Evolutionary conservation across 2,888 invertebrate species (phyloP).

Genomic region (Smittia sp.): DNA sequence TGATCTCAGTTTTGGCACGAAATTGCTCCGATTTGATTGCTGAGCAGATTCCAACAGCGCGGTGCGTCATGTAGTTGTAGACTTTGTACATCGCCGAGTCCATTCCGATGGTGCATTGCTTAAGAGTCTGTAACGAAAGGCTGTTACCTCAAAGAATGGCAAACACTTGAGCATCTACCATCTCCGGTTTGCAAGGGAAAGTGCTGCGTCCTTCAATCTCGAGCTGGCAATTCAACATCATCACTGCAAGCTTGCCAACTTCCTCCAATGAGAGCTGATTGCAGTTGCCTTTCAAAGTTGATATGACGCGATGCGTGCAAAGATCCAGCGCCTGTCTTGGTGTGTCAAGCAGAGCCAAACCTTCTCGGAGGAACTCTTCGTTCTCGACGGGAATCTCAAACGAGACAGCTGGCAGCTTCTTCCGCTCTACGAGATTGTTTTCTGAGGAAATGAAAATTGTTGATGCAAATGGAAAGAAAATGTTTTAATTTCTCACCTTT

Average conservation of each 20-base stretch:
- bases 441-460: not conserved
- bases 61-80: slow-evolving; percentile 66
- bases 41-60: slow-evolving; percentile 67
- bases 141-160: slow-evolving; percentile 40
- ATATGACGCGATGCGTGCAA: slow-evolving; percentile 41
- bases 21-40: slow-evolving; percentile 63
- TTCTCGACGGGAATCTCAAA: slow-evolving; percentile 11
- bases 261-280: slow-evolving; percentile 53
- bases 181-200: slow-evolving; percentile 61
- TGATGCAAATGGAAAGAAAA: not conserved
- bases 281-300: slow-evolving; percentile 34
- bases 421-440: not conserved
- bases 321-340: slow-evolving; percentile 18
- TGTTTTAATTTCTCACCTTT: not conserved
- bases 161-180: slow-evolving; percentile 57
- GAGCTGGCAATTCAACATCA: slow-evolving; percentile 66
- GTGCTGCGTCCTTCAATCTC: slow-evolving; percentile 60
- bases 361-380: slow-evolving; percentile 18
- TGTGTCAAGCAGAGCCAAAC: not conserved
- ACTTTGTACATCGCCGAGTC: slow-evolving; percentile 66
- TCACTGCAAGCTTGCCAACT: slow-evolving; percentile 64
- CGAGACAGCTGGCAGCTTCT: not conserved
- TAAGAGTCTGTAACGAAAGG: slow-evolving; percentile 54
- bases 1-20: slow-evolving; percentile 62
- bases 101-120: slow-evolving; percentile 64